Percentiles rank a stretch among this genome's conserved stretches.
These are phyloP conservation scores for Temnothorax unifasciatus DNA, from an alignment of 2,888 invertebrate genomes.

Conservation along the genomic window DNA sequence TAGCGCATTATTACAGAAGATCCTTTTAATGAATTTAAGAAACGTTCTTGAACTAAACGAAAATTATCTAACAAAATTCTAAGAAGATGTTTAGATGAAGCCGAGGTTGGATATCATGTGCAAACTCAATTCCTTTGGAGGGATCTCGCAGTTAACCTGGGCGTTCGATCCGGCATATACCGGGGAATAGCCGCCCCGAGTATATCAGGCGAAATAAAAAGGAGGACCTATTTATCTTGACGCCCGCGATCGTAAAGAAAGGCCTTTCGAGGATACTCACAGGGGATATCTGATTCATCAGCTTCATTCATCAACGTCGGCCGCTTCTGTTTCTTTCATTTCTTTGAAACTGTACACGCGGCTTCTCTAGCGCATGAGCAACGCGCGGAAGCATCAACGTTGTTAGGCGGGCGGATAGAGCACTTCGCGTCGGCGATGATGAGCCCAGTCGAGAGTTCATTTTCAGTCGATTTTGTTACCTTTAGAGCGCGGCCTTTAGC, in stretches of 20 bases:
- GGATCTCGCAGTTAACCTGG: slow-evolving; percentile 43
- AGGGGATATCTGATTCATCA: slow-evolving; percentile 78
- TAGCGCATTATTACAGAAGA: neutral
- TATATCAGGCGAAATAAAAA: slow-evolving; percentile 69
- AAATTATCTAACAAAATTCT: neutral
- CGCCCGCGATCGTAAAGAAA: slow-evolving; percentile 77
- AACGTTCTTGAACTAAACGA: neutral
- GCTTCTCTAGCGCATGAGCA: slow-evolving; percentile 67
- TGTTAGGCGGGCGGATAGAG: slow-evolving; percentile 44
- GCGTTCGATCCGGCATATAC: slow-evolving; percentile 38
- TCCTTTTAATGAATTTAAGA: neutral
- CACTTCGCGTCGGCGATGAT: slow-evolving; percentile 41
- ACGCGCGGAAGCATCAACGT: slow-evolving; percentile 68
- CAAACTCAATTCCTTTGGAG: slow-evolving; percentile 37
- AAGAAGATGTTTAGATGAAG: neutral
- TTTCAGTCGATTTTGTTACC: slow-evolving; percentile 47
- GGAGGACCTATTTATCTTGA: slow-evolving; percentile 74
- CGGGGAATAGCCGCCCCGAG: slow-evolving; percentile 64
- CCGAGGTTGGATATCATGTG: neutral
- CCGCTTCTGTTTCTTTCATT: slow-evolving; percentile 78
- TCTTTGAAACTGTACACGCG: slow-evolving; percentile 77
- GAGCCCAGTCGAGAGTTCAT: slow-evolving; percentile 43
- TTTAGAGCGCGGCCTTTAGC: neutral
- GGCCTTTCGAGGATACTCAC: slow-evolving; percentile 75
- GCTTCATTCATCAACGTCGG: slow-evolving; percentile 78